Percentiles rank a stretch among this genome's conserved stretches.
Conservation (phyloP, 2,797 vertebrate species). For the Pristis pectinata region DNA sequence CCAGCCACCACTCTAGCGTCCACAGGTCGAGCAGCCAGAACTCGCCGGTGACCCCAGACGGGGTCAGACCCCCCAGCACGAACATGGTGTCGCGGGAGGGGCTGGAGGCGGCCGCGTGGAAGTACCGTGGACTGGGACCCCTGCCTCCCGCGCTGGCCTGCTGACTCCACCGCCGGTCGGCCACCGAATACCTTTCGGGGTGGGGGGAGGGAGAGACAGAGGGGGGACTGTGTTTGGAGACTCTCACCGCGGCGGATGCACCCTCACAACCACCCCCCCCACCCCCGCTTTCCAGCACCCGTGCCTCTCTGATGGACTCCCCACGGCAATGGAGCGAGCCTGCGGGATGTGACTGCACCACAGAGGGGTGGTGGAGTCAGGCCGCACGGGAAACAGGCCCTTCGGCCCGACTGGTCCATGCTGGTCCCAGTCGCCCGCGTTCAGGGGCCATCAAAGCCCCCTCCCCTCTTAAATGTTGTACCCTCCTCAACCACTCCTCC, state of each 20-base stretch:
- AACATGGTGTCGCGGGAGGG: conserved; percentile 70
- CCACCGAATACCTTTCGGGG: conserved; percentile 67
- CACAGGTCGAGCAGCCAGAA: conserved; percentile 83
- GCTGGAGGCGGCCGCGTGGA: conserved; percentile 70
- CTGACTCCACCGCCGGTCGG: conserved; percentile 79
- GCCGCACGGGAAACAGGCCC: too few species aligned
- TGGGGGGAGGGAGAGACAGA: too few species aligned
- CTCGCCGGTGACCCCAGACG: conserved; percentile 65
- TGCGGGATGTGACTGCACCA: too few species aligned
- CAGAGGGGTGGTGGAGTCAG: too few species aligned
- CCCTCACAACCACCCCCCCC: background rate
- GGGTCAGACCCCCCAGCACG: conserved; percentile 76
- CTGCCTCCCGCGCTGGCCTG: conserved; percentile 75
- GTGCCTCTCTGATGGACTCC: too few species aligned
- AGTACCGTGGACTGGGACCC: conserved; percentile 70
- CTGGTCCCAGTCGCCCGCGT: too few species aligned
- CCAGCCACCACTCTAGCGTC: conserved; percentile 77
- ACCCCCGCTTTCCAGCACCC: background rate
- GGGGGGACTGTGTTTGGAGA: background rate
- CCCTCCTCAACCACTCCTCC: too few species aligned
- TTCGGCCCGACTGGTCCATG: too few species aligned
- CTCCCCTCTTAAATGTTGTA: too few species aligned
- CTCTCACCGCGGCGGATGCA: too few species aligned
- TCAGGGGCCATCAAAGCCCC: too few species aligned
- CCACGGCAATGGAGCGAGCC: too few species aligned